These are phyloP conservation scores for Drosophila novamexicana DNA, from an alignment of 1,140 invertebrate species.

Conservation along the genomic window DNA sequence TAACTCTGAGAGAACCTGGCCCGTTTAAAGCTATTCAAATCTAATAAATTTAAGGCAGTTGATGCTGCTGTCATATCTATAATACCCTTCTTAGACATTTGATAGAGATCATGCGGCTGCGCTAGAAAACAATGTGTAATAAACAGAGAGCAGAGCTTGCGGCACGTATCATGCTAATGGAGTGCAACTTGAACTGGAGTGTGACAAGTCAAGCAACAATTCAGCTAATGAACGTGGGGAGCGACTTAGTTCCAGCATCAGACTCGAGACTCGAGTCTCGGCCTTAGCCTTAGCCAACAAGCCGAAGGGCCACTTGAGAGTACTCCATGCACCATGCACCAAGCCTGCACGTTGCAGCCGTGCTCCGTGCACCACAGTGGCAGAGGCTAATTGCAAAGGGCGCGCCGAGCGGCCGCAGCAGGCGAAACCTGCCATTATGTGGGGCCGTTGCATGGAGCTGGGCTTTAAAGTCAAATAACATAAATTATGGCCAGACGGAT, in stretches of 20 bases:
- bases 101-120: neutral
- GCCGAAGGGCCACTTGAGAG: slow-evolving; percentile 18
- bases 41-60: too few species aligned
- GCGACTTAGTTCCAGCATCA: neutral
- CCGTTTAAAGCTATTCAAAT: too few species aligned
- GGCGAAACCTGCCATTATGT: slow-evolving; percentile 66
- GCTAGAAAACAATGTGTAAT: neutral
- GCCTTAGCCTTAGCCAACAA: neutral
- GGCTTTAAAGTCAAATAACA: slow-evolving; percentile 77
- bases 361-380: neutral
- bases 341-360: neutral
- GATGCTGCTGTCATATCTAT: too few species aligned
- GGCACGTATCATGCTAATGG: slow-evolving; percentile 41
- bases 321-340: slow-evolving; percentile 17
- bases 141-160: neutral
- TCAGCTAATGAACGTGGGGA: slow-evolving; percentile 13
- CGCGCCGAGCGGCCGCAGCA: slow-evolving; percentile 12
- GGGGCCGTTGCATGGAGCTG: slow-evolving; percentile 14
- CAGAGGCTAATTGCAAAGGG: slow-evolving; percentile 49
- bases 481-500: slow-evolving; percentile 69
- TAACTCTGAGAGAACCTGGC: too few species aligned
- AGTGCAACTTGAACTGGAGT: slow-evolving; percentile 49
- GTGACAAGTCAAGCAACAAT: slow-evolving; percentile 37
- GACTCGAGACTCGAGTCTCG: neutral
- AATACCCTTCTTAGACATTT: neutral